phyloP scores from a whole-genome alignment of 2,888 invertebrate species.

The Polymixis flavicincta region DNA sequence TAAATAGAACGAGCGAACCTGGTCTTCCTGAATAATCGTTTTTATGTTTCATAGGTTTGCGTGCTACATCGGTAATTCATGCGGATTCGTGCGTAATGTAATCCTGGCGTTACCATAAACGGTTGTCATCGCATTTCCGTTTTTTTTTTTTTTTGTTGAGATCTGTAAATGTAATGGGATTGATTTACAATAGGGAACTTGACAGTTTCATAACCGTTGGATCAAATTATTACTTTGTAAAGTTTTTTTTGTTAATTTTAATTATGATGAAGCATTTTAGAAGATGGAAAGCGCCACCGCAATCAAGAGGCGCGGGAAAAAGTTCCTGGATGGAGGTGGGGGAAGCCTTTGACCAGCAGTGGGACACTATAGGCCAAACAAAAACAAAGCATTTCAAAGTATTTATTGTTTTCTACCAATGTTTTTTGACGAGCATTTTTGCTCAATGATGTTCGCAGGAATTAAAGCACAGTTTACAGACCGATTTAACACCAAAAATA shows the following conservation, averaged over 20 bases:
- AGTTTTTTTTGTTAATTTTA: not conserved
- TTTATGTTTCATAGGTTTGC: slow-evolving; percentile 27
- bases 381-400: not conserved
- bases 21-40: not conserved
- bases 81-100: slow-evolving; percentile 36
- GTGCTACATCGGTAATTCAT: slow-evolving; percentile 48
- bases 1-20: not conserved
- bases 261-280: not conserved
- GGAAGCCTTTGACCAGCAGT: not conserved
- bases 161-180: slow-evolving; percentile 19
- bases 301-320: too few species aligned
- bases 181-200: slow-evolving; percentile 39
- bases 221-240: not conserved
- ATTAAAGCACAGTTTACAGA: not conserved
- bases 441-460: not conserved
- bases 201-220: not conserved
- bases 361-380: not conserved
- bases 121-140: slow-evolving; percentile 29
- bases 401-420: not conserved
- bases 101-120: slow-evolving; percentile 46
- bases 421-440: not conserved
- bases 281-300: too few species aligned
- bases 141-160: too few species aligned
- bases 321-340: too few species aligned
- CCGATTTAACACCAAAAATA: not conserved